phyloP scores from a whole-genome alignment of 2,888 invertebrate species.

The Pocota personata region DNA sequence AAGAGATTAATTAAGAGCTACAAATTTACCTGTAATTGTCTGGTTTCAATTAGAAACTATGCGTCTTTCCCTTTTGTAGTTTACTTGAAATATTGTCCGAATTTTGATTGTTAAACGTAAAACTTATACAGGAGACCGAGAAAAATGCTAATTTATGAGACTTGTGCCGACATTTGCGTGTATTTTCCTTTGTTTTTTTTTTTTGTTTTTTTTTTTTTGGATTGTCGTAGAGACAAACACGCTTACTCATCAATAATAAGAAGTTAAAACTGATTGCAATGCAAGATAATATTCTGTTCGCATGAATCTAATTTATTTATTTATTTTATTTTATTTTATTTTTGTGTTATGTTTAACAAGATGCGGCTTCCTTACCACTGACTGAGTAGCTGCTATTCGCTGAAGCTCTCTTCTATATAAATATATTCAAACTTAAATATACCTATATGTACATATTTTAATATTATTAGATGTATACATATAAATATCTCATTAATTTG shows the following conservation, averaged over 20 bases:
- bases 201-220: not conserved
- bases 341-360: conserved; percentile 4
- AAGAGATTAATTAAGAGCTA: not conserved
- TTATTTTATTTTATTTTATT: conserved; percentile 25
- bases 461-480: conserved; percentile 43
- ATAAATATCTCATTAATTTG: conserved; percentile 39
- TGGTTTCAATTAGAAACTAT: not conserved
- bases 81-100: not conserved
- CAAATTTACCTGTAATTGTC: not conserved
- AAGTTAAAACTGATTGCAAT: not conserved
- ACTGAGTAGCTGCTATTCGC: conserved; percentile 67
- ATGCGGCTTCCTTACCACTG: conserved; percentile 62
- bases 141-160: not conserved
- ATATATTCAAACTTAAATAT: conserved; percentile 32
- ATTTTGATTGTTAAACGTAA: not conserved
- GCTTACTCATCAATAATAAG: not conserved
- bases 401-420: conserved; percentile 55
- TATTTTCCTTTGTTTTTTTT: too few species aligned
- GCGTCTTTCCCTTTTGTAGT: not conserved
- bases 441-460: conserved; percentile 60
- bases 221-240: not conserved
- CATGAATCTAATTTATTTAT: conserved; percentile 33
- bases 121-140: not conserved
- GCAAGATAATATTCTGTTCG: not conserved
- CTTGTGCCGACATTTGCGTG: not conserved